Percentiles rank a stretch among this genome's conserved stretches.
Evolutionary conservation across 2,888 invertebrate genomes (phyloP).

Genomic region (Sphinx pinastri): DNA sequence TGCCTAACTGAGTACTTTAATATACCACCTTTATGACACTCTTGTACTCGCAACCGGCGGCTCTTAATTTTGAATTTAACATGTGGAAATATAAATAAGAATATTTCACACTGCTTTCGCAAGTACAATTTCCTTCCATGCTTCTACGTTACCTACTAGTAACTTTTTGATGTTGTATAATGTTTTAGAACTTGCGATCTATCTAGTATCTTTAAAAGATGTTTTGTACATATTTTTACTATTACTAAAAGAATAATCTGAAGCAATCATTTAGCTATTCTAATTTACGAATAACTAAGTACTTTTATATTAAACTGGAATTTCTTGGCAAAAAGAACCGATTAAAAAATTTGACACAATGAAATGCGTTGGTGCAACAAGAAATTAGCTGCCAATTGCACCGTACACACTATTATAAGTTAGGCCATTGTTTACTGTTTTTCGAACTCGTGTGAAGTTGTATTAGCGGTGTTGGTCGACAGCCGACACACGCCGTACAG

Average conservation of each 20-base stretch:
- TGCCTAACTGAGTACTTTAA: constrained; percentile 63
- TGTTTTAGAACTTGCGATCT: too few relatives aligned
- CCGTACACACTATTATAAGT: constrained; percentile 81
- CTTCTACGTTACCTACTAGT: neutral
- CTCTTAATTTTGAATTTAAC: constrained; percentile 52
- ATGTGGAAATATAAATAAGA: constrained; percentile 27
- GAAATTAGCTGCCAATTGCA: constrained; percentile 83
- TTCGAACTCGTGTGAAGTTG: constrained; percentile 58
- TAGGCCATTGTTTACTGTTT: constrained; percentile 76
- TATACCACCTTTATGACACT: constrained; percentile 69
- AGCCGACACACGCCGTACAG: constrained; percentile 2
- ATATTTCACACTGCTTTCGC: constrained; percentile 26
- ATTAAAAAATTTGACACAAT: constrained; percentile 72
- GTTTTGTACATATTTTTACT: too few relatives aligned
- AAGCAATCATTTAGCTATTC: too few relatives aligned
- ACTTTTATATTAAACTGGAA: constrained; percentile 42
- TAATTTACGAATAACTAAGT: too few relatives aligned
- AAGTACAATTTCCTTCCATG: neutral
- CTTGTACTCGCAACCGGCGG: constrained; percentile 47
- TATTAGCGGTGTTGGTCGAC: constrained; percentile 27
- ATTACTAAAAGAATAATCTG: too few relatives aligned
- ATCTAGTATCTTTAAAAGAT: too few relatives aligned
- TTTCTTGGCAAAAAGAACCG: constrained; percentile 58
- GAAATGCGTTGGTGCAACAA: constrained; percentile 63
- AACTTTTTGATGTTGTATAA: too few relatives aligned